phyloP scores from a whole-genome alignment of 2,797 vertebrate genomes.

The Muscicapa comitata region DNA sequence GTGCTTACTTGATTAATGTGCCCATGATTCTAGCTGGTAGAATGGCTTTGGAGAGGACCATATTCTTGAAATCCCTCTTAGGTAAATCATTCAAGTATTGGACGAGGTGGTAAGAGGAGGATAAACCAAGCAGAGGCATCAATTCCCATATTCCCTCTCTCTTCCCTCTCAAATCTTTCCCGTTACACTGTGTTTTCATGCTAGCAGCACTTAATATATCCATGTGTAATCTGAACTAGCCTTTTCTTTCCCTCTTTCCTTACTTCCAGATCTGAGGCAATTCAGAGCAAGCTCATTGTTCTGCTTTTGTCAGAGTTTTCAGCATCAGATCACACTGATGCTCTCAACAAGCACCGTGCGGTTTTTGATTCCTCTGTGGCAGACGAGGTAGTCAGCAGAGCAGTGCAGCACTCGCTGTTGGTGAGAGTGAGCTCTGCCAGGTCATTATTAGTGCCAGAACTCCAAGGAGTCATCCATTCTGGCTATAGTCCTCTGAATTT shows the following conservation, averaged over 20 bases:
- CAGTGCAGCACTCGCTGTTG: neutral
- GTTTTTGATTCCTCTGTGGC: neutral
- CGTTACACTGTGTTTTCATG: neutral
- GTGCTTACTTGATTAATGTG: neutral
- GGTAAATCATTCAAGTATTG: neutral
- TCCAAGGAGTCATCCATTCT: neutral
- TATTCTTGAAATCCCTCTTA: neutral
- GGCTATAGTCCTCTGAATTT: neutral
- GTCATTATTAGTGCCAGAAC: neutral
- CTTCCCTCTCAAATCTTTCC: neutral
- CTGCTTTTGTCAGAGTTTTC: neutral
- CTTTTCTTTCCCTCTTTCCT: neutral
- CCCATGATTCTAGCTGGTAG: neutral
- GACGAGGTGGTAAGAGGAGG: neutral
- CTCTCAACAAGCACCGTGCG: accelerated
- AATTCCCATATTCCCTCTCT: neutral
- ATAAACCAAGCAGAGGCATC: neutral
- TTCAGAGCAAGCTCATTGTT: neutral
- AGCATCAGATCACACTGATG: neutral
- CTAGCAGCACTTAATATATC: neutral
- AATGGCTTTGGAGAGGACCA: neutral
- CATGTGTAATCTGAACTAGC: neutral
- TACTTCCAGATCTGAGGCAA: neutral
- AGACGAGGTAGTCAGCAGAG: accelerated
- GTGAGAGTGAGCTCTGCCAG: neutral